Percentiles rank a stretch among this genome's conserved stretches.
These are phyloP conservation scores for Buphagus erythrorhynchus DNA, from an alignment of 2,797 vertebrate species.

Conservation along the genomic window DNA sequence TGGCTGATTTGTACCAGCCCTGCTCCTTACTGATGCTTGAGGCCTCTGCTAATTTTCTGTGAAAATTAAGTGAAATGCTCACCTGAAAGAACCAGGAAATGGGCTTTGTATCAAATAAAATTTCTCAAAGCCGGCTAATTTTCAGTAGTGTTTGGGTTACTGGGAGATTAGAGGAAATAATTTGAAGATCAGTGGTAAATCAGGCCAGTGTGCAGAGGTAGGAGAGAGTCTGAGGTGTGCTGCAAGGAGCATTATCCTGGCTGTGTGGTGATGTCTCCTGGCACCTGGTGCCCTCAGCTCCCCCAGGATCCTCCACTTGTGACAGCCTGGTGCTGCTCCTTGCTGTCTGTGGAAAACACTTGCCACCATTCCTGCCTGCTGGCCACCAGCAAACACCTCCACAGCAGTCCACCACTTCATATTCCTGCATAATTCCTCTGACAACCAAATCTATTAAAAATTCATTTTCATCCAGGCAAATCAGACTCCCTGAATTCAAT, in stretches of 20 bases:
- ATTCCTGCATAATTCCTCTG: background rate
- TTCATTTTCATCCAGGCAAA: slow-evolving; percentile 28
- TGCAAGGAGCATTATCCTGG: background rate
- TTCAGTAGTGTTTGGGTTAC: background rate
- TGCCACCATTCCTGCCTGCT: rapidly evolving
- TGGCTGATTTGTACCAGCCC: background rate
- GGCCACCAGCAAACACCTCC: background rate
- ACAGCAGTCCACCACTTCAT: background rate
- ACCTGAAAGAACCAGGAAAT: background rate
- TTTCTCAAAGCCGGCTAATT: background rate
- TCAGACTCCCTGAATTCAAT: background rate
- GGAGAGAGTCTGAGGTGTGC: background rate
- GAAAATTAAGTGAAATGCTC: background rate
- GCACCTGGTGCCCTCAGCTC: background rate
- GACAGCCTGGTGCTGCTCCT: background rate
- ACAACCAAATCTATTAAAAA: slow-evolving; percentile 39
- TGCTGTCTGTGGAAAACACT: background rate
- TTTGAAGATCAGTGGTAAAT: background rate
- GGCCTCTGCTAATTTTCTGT: background rate
- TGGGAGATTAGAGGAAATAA: background rate
- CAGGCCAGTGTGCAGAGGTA: background rate
- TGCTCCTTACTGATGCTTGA: background rate
- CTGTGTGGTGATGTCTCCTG: background rate
- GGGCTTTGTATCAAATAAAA: background rate
- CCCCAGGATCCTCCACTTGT: background rate